Evolutionary conservation across 2,113 vertebrate genomes (phyloP).

Genomic region (Penelope pileata): DNA sequence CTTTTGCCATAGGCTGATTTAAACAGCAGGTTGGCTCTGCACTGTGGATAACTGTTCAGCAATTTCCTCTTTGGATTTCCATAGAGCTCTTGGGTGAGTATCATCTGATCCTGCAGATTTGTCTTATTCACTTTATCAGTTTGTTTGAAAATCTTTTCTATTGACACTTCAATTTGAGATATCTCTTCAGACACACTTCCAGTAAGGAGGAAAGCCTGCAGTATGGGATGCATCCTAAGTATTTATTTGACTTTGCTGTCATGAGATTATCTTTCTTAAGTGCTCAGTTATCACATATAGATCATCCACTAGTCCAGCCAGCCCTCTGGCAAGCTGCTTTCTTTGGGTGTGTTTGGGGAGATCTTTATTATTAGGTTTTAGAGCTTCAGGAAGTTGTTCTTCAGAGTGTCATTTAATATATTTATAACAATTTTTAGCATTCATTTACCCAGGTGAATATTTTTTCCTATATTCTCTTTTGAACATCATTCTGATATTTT

Average conservation of each 20-base stretch:
- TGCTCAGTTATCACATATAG: conserved; percentile 1
- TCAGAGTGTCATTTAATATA: neutral
- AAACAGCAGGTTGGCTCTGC: conserved; percentile 20
- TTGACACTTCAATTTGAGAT: neutral
- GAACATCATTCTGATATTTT: neutral
- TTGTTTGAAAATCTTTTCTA: conserved; percentile 45
- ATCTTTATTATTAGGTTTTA: neutral
- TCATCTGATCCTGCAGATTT: conserved; percentile 7
- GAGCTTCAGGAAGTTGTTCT: neutral
- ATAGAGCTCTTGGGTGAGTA: neutral
- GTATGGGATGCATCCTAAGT: neutral
- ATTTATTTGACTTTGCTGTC: conserved; percentile 8
- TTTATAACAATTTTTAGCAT: neutral
- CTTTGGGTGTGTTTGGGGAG: neutral
- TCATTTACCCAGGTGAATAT: neutral
- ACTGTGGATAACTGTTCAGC: neutral
- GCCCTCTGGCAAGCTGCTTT: neutral
- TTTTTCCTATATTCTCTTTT: neutral
- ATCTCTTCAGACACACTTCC: neutral
- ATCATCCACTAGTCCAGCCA: conserved; percentile 7
- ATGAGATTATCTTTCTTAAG: neutral
- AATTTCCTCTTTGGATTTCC: conserved; percentile 30
- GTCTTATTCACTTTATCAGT: neutral
- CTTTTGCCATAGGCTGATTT: neutral
- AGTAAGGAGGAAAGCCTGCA: neutral